Conservation (phyloP, 2,797 vertebrate genomes). For the Gymnoscopelus braueri region DNA sequence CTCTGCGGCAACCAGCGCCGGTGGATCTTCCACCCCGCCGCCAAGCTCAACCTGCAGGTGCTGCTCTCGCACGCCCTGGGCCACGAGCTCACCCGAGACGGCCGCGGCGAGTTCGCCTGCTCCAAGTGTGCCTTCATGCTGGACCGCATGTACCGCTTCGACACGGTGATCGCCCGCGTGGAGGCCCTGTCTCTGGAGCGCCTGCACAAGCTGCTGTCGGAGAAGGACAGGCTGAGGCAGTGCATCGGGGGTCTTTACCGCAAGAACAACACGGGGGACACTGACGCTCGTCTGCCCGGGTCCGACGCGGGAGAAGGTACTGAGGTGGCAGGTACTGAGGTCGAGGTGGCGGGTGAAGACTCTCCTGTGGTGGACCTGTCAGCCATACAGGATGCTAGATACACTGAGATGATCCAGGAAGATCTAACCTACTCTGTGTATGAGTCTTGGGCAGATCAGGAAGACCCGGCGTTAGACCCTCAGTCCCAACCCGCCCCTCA, state of each 20-base stretch:
- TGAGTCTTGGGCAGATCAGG: constrained; percentile 90
- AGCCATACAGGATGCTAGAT: constrained; percentile 80
- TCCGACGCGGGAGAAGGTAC: constrained; percentile 14
- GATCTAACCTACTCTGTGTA: constrained; percentile 90
- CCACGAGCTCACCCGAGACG: constrained; percentile 87
- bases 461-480: constrained; percentile 64
- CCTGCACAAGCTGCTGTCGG: constrained; percentile 89
- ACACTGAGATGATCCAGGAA: constrained; percentile 88
- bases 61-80: constrained; percentile 92
- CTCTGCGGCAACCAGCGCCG: constrained; percentile 93
- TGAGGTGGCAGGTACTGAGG: not conserved
- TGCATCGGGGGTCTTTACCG: constrained; percentile 89
- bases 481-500: constrained; percentile 68
- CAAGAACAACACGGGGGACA: constrained; percentile 81
- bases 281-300: not conserved
- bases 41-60: constrained; percentile 91
- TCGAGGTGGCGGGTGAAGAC: constrained; percentile 52
- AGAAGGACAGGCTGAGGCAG: constrained; percentile 92
- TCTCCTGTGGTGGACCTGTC: constrained; percentile 80
- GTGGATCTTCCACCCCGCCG: constrained; percentile 93
- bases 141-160: constrained; percentile 92
- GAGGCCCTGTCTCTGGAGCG: constrained; percentile 89
- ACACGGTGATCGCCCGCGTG: constrained; percentile 86
- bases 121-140: constrained; percentile 96
- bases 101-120: constrained; percentile 91